Base-by-base conservation (phyloP, 2,797 vertebrate species). In the Petrocephalus schoutedeni region DNA sequence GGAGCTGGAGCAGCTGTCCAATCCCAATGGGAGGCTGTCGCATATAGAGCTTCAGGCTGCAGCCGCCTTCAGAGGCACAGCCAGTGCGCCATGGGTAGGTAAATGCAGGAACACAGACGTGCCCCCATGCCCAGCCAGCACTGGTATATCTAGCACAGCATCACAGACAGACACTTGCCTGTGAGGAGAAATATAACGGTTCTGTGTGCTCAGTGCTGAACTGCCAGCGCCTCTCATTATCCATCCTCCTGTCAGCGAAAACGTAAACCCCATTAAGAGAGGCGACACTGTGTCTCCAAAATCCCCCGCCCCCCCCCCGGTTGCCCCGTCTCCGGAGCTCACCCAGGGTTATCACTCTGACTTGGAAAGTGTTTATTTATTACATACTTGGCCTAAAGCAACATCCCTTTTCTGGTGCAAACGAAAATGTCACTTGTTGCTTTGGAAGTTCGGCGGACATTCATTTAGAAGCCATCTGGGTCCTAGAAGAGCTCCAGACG, bases 1-100 rank as follows among this genome's bases (percentile, higher is more conserved):
- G 90, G 96, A 96, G 86, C 91, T 91, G 91, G 95, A 97, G 87
- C 93, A 96, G 90, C 92, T 93, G 90, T 92, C 94, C 67, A 92
- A 91, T 89, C 93, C 93, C 86, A 91, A 91, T 90, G 92, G 91
- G 0, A 94, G 86, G 89, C 85, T 86, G 88, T 89, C 77, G 77
- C 90, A 54, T 77, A 92, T 19, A 57, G 89, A 87, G 83, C 32
- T 91, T 86, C 92, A 89, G 90, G 88, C 91, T 85, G 87, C 87
- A 16, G 12, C 23, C 19, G 9, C 45, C 89, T 89, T 19, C 91
- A 92, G 93, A 94, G 89, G 89, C 91, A 23, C 92, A 92, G 88
- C 91, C 92, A n/a, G 28, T 51, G 88, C 89, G 77, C 89, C 93
- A 87, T 94, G 95, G 95, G 96, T 96, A 92, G 93, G 96, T 95